Evolutionary conservation across 2,797 vertebrate species (phyloP), one percentile per base, ranked within the genome.

Genomic region (Pangasius macronema): DNA sequence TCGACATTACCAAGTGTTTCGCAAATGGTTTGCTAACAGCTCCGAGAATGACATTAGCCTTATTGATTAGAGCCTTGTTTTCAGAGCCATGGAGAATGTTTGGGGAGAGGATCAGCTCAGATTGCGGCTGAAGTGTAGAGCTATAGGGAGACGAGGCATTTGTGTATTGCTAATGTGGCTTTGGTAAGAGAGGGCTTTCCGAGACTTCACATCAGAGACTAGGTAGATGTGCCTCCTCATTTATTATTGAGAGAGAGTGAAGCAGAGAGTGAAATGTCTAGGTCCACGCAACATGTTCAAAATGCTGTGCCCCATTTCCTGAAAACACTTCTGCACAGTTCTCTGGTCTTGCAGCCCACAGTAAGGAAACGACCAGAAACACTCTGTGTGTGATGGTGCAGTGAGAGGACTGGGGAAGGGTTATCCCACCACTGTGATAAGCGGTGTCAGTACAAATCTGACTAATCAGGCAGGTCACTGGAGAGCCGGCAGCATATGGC

Each of bases 11-110:
- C 70, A 81, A 88, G 84, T 67, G 85, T 82, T 88, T 85, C 76
- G 55, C 88, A 90, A 90, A 92, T 92, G 89, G 90, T 89, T 89
- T 90, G 73, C 87, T 88, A 89, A 91, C 87, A 91, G 88, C 80
- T 88, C 68, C 14, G 87, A 91, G 87, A 90, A 91, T 91, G 88
- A 91, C 88, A 90, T 90, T 90, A 91, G 83, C 68, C 85, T 87
- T 83, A 90, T 87, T 86, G 88, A 91, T 89, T 87, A 73, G 84
- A 87, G 75, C 82, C 79, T 89, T 87, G 91, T 91, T 91, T 87
- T 87, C 83, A 83, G 90, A 88, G 82, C 55, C 51, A 82, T 72
- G 86, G 87, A 67, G 46, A 87, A 90, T 79, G 85, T 85, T 88
- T 75, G 82, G 75, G 81, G 73, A 61, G 16, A 53, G 20, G 61